Evolutionary conservation across 2,113 vertebrate genomes (phyloP), one percentile per base, ranked within the genome.

Genomic region (Tragulus kanchil): DNA sequence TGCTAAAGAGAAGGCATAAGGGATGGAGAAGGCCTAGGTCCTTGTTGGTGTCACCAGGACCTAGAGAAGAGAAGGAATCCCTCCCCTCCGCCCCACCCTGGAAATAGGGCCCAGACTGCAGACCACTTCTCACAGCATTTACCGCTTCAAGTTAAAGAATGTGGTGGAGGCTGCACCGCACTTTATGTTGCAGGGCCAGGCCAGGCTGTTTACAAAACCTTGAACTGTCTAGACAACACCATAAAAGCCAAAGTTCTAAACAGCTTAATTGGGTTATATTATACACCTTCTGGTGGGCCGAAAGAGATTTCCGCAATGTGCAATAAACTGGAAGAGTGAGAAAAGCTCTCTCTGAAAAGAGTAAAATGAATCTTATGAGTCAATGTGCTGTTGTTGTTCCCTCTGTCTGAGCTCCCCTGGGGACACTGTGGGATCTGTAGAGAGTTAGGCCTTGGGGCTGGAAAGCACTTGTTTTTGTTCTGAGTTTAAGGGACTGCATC

Each of bases 211-310:
- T 99, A 99, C 99, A 99, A 99, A 99, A 99, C 99, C 99, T 99
- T 99, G 99, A 99, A 99, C 99, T 99, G 99, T 99, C 99, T 99
- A 99, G 99, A 99, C 99, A 99, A 99, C 99, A 99, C 98, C 99
- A 99, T 99, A 99, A 99, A 99, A 99, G 97, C 95, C 95, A 98
- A 98, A 99, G 99, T 99, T 99, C 99, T 99, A 99, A 99, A 99
- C 98, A 99, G 98, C 99, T 99, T 99, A 99, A 99, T 99, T 99
- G 99, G 99, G 99, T 99, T 99, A 99, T 99, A 99, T 99, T 99
- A 98, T 99, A 99, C 99, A 99, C 99, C 99, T 99, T 99, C 98
- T 99, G 98, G 98, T 98, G 98, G 98, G 98, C 96, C 98, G 99
- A 98, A 98, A 98, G 98, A 99, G 98, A 99, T 99, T 99, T 99